Evolutionary conservation across 2,888 invertebrate species (phyloP).

Genomic region (Stenchaetothrips biformis): DNA sequence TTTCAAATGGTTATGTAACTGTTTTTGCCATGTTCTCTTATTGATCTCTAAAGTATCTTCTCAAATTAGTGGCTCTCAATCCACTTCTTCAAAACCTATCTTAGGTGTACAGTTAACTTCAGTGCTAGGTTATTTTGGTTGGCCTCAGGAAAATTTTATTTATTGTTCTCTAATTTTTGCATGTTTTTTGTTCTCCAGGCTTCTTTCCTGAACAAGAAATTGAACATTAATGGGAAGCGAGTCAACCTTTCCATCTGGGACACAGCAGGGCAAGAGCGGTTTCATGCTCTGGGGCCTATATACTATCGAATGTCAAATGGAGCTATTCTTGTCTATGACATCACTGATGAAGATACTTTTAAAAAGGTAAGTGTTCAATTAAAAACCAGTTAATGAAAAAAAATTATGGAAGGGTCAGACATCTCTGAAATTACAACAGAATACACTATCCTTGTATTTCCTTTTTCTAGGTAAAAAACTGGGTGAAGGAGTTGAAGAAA

Average conservation of each 20-base stretch:
- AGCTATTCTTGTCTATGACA: conserved; percentile 95
- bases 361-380: conserved; percentile 63
- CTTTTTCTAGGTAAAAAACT: conserved; percentile 77
- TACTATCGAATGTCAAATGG: conserved; percentile 97
- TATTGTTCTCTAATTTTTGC: background rate
- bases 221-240: conserved; percentile 82
- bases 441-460: conserved; percentile 23
- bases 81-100: too few species aligned
- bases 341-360: conserved; percentile 95
- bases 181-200: conserved; percentile 59
- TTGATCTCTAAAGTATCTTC: too few species aligned
- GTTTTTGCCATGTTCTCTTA: background rate
- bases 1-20: background rate
- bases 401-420: background rate
- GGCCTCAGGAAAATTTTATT: background rate
- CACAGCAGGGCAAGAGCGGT: conserved; percentile 96
- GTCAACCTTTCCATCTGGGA: conserved; percentile 96
- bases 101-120: too few species aligned
- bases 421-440: conserved; percentile 5
- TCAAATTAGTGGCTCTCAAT: background rate
- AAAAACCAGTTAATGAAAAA: background rate
- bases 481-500: conserved; percentile 95
- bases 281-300: conserved; percentile 95
- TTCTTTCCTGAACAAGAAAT: conserved; percentile 89
- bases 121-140: too few species aligned